Evolutionary conservation across 2,888 invertebrate genomes (phyloP).

Genomic region (Brenthis ino): DNA sequence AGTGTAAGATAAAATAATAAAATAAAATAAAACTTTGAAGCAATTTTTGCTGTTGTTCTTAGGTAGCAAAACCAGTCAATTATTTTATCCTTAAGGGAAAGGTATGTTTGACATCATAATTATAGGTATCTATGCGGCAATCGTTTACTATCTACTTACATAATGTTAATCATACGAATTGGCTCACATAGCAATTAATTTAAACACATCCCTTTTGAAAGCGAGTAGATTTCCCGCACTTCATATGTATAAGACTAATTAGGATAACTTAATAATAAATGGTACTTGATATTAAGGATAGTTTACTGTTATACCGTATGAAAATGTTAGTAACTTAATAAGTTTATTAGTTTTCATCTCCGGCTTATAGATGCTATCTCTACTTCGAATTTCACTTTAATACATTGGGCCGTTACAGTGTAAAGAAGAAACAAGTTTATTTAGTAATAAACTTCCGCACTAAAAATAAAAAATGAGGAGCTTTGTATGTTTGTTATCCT

Average conservation of each 20-base stretch:
- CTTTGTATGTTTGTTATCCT: no score
- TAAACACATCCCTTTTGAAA: slow-evolving; percentile 22
- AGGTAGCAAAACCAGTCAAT: slow-evolving; percentile 14
- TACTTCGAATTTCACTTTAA: no score
- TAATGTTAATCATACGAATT: slow-evolving; percentile 20
- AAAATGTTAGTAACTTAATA: no score
- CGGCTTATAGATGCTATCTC: no score
- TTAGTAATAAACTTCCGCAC: no score
- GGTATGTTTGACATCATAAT: slow-evolving; percentile 24
- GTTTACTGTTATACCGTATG: no score
- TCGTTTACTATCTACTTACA: slow-evolving; percentile 17
- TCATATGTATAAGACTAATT: slow-evolving; percentile 9
- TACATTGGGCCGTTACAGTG: no score
- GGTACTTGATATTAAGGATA: no score
- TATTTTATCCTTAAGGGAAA: slow-evolving; percentile 28
- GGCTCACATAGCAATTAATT: slow-evolving; percentile 15
- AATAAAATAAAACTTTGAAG: slow-evolving; percentile 6
- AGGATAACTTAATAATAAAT: neutral
- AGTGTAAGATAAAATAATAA: slow-evolving; percentile 3
- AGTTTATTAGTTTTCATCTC: no score
- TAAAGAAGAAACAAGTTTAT: no score
- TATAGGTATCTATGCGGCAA: slow-evolving; percentile 20
- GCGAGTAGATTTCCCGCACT: slow-evolving; percentile 17
- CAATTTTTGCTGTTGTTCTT: slow-evolving; percentile 6
- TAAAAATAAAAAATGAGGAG: no score